Evolutionary conservation across 2,113 vertebrate species (phyloP), one percentile per base, ranked within the genome.

Genomic region (Choloepus hoffmanni): DNA sequence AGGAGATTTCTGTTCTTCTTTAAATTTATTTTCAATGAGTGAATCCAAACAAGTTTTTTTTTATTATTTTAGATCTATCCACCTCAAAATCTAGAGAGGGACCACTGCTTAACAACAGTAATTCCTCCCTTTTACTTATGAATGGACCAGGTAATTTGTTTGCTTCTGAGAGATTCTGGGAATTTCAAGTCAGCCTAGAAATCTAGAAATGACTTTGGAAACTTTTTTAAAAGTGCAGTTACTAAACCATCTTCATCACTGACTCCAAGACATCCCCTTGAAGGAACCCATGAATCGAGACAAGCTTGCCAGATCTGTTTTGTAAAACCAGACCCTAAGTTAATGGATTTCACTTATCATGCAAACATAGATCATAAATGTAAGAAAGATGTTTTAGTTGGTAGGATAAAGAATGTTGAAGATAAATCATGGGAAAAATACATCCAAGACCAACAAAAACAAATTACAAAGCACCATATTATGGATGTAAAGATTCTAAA

Each of bases 401-500:
- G 99, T 85, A 98, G 99, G 98, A 98, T 99, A 95, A 99, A 99
- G 97, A 99, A 98, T 96, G 98, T 97, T 2, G 98, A 98, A 92
- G 99, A 99, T 98, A 99, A 99, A 97, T 98, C 97, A 28, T 99
- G 99, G 99, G 99, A 99, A 96, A 99, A 99, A 96, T 99, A 98
- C 99, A 99, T 26, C 99, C 99, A 14, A 99, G 99, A 97, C 99
- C 99, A 67, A 99, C 99, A 88, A 99, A 99, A 98, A 99, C 99
- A 78, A 99, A 99, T 95, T 99, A 99, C 96, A 99, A 99, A 92
- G 99, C 99, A 81, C 99, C 99, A 0, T 99, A 99, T 98, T 99
- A 99, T 98, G 99, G 99, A 98, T 99, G 99, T 98, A 99, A 99
- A 99, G 99, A 99, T 99, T n/a, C n/a, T n/a, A n/a, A n/a, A n/a